Base-by-base conservation (phyloP, 2,113 vertebrate species). In the Malurus cyaneus region DNA sequence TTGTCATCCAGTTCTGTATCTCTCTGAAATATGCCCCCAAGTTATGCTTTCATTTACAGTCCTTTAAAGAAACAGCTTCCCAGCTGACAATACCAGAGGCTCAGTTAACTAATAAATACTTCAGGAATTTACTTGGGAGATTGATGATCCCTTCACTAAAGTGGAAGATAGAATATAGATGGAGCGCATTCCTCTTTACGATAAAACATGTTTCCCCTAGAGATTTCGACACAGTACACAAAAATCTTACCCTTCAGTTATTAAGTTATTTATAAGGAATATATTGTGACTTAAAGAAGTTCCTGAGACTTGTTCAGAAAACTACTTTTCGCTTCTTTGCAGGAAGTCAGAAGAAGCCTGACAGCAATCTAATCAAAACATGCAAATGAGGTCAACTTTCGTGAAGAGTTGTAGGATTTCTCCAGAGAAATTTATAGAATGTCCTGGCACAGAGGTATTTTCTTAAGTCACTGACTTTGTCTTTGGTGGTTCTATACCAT, bases 351-450 rank as follows among this genome's bases (percentile, higher is more conserved):
- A 91, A 96, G 70, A 78, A 97, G 93, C 69, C 89, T 94, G 93
- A 95, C 93, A 97, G 96, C 90, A 97, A 97, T 96, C 97, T 97
- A 98, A 98, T 98, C 97, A 98, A 97, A 97, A 97, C 96, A 97
- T 98, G 97, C 96, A 98, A 98, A 97, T 98, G 97, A 97, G 97
- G 97, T 97, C 97, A 98, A 96, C 95, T 96, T 97, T 97, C 96
- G 97, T 93, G 94, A 94, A 97, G 96, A 91, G 88, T 28, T 97
- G 94, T 79, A 95, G 96, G 96, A 97, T 97, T 97, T 97, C 97
- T 96, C 97, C 88, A 93, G 97, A 98, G 97, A 97, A 97, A 97
- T 97, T 96, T 97, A 94, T 61, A 92, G 74, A 65, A 61, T 39
- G 50, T 95, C 93, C 96, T 67, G 77, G 92, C 94, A 64, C 76